A percentile compares a stretch with the other conserved stretches of the same genome.
Evolutionary conservation across 2,113 vertebrate species (phyloP).

Genomic region (Tricholaema leucomelas): DNA sequence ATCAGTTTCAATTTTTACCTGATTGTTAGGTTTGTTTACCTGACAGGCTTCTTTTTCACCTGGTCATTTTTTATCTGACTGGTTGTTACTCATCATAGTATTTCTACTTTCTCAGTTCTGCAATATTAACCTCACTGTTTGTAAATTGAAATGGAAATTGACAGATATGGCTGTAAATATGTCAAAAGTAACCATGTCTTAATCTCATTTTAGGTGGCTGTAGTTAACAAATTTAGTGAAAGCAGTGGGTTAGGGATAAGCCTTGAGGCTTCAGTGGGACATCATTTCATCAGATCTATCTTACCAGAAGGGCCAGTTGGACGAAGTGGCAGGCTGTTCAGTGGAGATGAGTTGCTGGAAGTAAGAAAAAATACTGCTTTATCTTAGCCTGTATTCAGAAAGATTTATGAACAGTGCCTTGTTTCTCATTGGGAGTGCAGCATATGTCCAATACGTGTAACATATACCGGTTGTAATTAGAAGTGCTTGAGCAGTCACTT

Average conservation of each 20-base stretch:
- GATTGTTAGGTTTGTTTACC: not conserved
- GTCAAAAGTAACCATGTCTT: not conserved
- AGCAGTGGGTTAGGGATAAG: conserved; percentile 94
- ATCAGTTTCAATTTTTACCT: not conserved
- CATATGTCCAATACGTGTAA: not conserved
- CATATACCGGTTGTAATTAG: not conserved
- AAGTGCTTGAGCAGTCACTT: not conserved
- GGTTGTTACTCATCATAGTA: not conserved
- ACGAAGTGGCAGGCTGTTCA: conserved; percentile 88
- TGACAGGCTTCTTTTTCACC: not conserved
- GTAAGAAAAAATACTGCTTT: conserved; percentile 67
- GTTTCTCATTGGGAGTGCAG: not conserved
- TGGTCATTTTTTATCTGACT: not conserved
- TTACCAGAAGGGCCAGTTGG: conserved; percentile 95
- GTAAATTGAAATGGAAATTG: not conserved
- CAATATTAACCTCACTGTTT: not conserved
- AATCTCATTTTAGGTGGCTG: conserved; percentile 81
- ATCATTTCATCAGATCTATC: conserved; percentile 94
- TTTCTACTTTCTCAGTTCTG: not conserved
- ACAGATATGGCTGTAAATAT: not conserved
- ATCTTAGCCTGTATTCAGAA: not conserved
- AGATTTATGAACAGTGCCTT: not conserved
- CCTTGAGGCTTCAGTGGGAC: conserved; percentile 88
- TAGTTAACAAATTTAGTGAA: conserved; percentile 92
- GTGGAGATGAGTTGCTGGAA: conserved; percentile 95